phyloP scores from a whole-genome alignment of 2,113 vertebrate genomes.

The Euleptes europaea region DNA sequence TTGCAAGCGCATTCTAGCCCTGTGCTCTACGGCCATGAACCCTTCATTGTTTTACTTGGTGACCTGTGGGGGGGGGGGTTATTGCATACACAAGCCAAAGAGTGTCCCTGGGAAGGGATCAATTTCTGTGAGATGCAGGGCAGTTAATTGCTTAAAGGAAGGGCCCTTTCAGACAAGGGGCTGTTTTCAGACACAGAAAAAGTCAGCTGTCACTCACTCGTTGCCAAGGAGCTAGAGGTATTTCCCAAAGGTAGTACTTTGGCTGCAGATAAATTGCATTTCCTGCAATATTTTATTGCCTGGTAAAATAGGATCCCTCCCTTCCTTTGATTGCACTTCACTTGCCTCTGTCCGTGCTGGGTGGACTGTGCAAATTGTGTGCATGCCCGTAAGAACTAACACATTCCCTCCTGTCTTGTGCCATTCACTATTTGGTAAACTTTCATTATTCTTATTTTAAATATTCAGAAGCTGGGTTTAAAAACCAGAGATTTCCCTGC shows the following conservation, averaged over 20 bases:
- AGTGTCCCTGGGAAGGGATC: conserved; percentile 5
- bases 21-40: not conserved
- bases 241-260: not conserved
- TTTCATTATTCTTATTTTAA: not conserved
- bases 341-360: not conserved
- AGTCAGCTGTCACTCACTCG: not conserved
- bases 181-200: not conserved
- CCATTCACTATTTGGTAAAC: too few relatives aligned
- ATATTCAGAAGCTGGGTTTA: not conserved
- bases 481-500: too few relatives aligned
- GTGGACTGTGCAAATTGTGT: not conserved
- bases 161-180: not conserved
- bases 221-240: not conserved
- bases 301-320: not conserved
- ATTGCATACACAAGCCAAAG: not conserved
- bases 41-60: conserved; percentile 16
- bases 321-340: not conserved
- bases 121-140: not conserved
- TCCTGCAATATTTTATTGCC: not conserved
- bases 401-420: too few relatives aligned
- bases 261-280: not conserved
- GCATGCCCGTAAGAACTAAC: not conserved
- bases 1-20: not conserved
- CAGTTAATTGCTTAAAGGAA: not conserved
- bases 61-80: conserved; percentile 34